Base-by-base conservation (phyloP, 2,797 vertebrate genomes). In the Pempheris klunzingeri region DNA sequence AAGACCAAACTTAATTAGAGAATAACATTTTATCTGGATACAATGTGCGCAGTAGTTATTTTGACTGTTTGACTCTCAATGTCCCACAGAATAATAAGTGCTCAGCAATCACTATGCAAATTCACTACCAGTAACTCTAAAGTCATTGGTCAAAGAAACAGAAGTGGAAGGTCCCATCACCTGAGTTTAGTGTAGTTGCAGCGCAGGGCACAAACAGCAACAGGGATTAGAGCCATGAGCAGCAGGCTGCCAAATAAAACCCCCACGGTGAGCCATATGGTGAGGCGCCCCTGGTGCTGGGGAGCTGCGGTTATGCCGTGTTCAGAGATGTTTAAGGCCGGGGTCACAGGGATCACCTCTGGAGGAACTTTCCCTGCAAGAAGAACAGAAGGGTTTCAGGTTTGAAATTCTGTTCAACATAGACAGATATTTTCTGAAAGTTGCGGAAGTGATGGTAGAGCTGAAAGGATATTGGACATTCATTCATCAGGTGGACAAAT, bases 281-380 rank as follows among this genome's bases (percentile, higher is more conserved):
- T n/a, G 20, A 15, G 6, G 20, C 28, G 24, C 34, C 44, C 9
- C 11, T 52, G 41, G 2, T 18, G 20, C 34, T n/a, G 50, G 55
- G 74, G 32, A 58, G 50, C 14, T 18, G 28, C 1, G 4, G 22
- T 17, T 0, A 15, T 1, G 14, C 24, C 7, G 13, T 2, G 1
- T 5, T 36, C 6, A n/a, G 74, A 57, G 12, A 6, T 30, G 34
- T 62, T 60, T 2, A 17, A 7, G 12, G 0, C 17, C 3, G 70
- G 20, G 6, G 30, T 17, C 22, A 50, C 32, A 1, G 67, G 34
- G 12, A 58, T 67, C 22, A 54, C 63, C 28, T 68, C 59, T 7
- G 67, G 55, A 22, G 54, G 74, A 32, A 26, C 17, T 61, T 87
- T 92, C 89, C 84, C 93, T 94, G 77, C 9, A 61, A 54, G 22